A percentile compares a stretch with the other conserved stretches of the same genome.
Conservation (phyloP, 2,113 vertebrate genomes). For the Myrmophylax atrothorax region DNA sequence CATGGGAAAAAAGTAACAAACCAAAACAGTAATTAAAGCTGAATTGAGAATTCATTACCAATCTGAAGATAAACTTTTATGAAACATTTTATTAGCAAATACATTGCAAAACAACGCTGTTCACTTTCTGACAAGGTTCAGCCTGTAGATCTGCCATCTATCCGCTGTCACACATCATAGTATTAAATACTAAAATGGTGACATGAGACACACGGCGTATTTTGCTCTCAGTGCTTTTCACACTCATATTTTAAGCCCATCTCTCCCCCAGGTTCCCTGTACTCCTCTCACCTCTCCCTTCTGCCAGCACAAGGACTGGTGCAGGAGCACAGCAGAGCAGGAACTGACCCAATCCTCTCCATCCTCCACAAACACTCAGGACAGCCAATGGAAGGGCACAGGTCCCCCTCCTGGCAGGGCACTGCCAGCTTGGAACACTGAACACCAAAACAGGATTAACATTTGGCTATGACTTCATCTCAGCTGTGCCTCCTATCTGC, state of each 20-base stretch:
- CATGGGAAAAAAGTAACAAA: not conserved
- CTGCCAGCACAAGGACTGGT: not conserved
- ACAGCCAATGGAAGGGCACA: not conserved
- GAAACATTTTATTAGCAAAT: not conserved
- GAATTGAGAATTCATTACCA: not conserved
- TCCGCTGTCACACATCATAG: not conserved
- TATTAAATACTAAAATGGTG: not conserved
- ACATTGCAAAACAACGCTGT: not conserved
- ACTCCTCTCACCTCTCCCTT: not conserved
- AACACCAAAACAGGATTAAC: not conserved
- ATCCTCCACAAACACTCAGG: not conserved
- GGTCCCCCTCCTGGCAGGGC: not conserved
- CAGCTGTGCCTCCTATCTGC: not conserved
- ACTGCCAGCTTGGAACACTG: not conserved
- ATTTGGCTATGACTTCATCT: not conserved
- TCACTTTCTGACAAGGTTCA: not conserved
- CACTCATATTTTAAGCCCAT: not conserved
- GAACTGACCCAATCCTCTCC: not conserved
- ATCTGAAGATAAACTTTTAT: not conserved
- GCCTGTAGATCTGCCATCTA: not conserved
- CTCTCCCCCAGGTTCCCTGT: not conserved
- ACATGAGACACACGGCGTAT: fast-evolving
- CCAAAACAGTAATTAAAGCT: not conserved
- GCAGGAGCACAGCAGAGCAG: not conserved
- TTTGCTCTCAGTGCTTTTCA: not conserved